These are phyloP conservation scores for Babylonia areolata DNA, from an alignment of 1,140 invertebrate species.

Conservation along the genomic window DNA sequence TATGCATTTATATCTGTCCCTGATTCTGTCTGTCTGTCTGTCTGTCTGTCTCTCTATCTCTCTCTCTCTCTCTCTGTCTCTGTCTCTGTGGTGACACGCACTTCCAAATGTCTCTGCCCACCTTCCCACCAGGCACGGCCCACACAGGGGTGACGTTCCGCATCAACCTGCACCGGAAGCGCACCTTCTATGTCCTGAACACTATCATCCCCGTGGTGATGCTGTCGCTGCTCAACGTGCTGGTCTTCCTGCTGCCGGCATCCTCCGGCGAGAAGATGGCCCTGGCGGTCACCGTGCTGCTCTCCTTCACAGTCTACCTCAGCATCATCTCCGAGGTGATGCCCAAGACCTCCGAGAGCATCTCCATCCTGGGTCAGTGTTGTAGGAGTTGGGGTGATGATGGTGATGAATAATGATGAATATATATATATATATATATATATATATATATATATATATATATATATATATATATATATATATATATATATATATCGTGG, in stretches of 20 bases:
- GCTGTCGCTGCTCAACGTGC: constrained; percentile 78
- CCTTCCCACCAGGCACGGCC: constrained; percentile 27
- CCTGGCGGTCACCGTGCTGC: constrained; percentile 79
- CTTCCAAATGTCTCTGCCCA: background rate
- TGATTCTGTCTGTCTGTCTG: no score
- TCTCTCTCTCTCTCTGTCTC: no score
- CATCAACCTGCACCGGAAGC: constrained; percentile 64
- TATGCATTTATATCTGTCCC: no score
- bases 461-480: no score
- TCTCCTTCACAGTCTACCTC: constrained; percentile 80
- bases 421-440: no score
- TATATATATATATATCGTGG: no score
- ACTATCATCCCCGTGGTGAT: constrained; percentile 80
- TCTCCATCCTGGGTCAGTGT: constrained; percentile 79
- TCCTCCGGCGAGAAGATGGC: constrained; percentile 80
- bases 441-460: no score
- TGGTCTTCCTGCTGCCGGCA: constrained; percentile 80
- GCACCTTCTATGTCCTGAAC: constrained; percentile 78
- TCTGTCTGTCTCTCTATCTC: no score
- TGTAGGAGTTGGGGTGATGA: no score
- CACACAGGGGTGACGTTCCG: constrained; percentile 68
- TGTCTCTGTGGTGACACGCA: no score
- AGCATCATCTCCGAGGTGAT: constrained; percentile 80
- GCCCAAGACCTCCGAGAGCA: constrained; percentile 79
- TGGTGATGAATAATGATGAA: no score